Evolutionary conservation across 2,113 vertebrate species (phyloP), one percentile per base, ranked within the genome.

Genomic region (Coptodon bakossiorum): DNA sequence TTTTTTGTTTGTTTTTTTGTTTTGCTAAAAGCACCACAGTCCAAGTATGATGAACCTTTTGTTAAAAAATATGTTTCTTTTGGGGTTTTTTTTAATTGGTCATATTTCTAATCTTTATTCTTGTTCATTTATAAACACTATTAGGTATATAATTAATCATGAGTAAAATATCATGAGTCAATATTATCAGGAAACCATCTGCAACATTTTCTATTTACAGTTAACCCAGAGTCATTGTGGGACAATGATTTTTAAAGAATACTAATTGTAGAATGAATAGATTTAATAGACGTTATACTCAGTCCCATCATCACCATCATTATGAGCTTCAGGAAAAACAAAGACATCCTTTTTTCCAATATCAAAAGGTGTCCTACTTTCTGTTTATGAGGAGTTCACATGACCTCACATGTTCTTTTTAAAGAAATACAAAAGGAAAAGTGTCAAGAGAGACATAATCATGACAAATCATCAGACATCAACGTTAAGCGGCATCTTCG

Each of bases 31-130:
- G 61, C 61, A 22, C 19, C 61, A 13, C 6, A 36, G 9, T 38
- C 34, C 31, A 66, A n/a, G 31, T 36, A 66, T 5, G 34, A 38
- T 12, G 2, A 38, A 66, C 10, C 19, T 22, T 36, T n/a, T 66
- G 6, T n/a, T n/a, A n/a, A 66, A 66, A n/a, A 66, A 66, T 0
- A 66, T n/a, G 61, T 61, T 6, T 59, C 13, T 59, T 59, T 59
- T 9, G 4, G 1, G 17, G 1, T 2, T 29, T 16, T 45, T 61
- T 63, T 11, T 11, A 36, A 63, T 34, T 63, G 0, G 0, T 10
- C 9, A 63, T 36, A 36, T 66, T 36, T 66, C 31, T 66, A 63
- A n/a, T 11, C 3, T 63, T n/a, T 63, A 36, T 63, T 63, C 59
- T 63, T 63, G 16, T 63, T 63, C 9, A 63, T 63, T 36, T 63